Evolutionary conservation across 2,797 vertebrate genomes (phyloP), one percentile per base, ranked within the genome.

Genomic region (Thalassophryne amazonica): DNA sequence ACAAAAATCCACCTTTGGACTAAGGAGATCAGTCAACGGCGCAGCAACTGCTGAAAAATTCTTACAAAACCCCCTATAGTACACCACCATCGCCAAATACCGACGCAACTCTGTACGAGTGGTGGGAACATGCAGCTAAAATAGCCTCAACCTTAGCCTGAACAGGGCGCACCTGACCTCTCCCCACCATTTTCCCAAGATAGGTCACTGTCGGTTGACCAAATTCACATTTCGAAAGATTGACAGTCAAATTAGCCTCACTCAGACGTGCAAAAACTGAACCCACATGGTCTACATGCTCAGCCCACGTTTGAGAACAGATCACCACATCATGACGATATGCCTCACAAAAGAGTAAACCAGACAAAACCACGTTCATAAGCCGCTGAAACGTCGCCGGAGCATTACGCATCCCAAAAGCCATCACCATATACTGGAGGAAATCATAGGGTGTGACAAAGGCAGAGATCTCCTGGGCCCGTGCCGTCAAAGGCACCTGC

Each of bases 381-480:
- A 53, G 13, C 0, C 40, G 1, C 27, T 59, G 48, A 13, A 66
- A 59, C 0, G 41, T 47, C 4, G 41, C 47, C 0, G 47, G n/a
- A n/a, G n/a, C n/a, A n/a, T n/a, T n/a, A n/a, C n/a, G n/a, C n/a
- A n/a, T n/a, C n/a, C n/a, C n/a, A 54, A 27, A 27, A 8, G 25
- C 1, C 25, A 27, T 27, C n/a, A 27, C 25, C 10, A 3, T 10
- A n/a, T 27, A 27, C n/a, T 27, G 25, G 4, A 27, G 27, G 27
- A 27, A 27, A 7, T 27, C 25, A 27, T 27, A 25, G 10, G 25
- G 25, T 1, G 25, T 27, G 27, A 27, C 25, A 27, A 27, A 27
- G 8, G 29, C 29, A 6, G 29, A 27, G 8, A 27, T 6, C 7
- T 27, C 25, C n/a, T 27, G 27, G 4, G 25, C 25, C 10, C 25